Evolutionary conservation across 2,888 invertebrate species (phyloP).

Genomic region (Fragum fragum): DNA sequence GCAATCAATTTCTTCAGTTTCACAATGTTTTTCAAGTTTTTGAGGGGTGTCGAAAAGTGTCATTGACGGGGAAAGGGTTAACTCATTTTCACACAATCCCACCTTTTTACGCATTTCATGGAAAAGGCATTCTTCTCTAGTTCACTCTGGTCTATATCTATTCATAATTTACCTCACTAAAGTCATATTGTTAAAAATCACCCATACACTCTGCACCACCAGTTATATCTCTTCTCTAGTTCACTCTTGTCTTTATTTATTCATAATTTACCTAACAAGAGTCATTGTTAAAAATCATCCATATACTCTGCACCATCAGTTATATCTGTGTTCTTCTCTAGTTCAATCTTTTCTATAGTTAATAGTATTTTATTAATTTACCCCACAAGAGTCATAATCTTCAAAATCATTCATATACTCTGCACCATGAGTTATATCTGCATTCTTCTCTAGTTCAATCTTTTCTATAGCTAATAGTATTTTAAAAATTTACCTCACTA

Average conservation of each 20-base stretch:
- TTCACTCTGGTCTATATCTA: too few species aligned
- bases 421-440: conserved; percentile 53
- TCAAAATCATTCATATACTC: conserved; percentile 83
- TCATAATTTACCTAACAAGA: conserved; percentile 77
- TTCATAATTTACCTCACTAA: conserved; percentile 75
- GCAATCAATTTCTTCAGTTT: too few species aligned
- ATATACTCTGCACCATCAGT: conserved; percentile 72
- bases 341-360: conserved; percentile 8
- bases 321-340: conserved; percentile 29
- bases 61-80: too few species aligned
- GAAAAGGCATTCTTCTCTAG: too few species aligned
- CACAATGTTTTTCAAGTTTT: too few species aligned
- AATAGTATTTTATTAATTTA: too few species aligned
- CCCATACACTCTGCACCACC: conserved; percentile 75
- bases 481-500: conserved; percentile 74
- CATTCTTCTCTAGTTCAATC: conserved; percentile 19
- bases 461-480: too few species aligned
- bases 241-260: conserved; percentile 15
- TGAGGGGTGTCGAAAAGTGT: too few species aligned
- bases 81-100: too few species aligned
- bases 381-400: conserved; percentile 80
- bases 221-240: conserved; percentile 36
- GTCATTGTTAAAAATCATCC: conserved; percentile 82
- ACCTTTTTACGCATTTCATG: too few species aligned
- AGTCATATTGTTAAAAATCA: conserved; percentile 82